These are phyloP conservation scores for Monodelphis domestica DNA, from an alignment of 2,797 vertebrate genomes.

Conservation along the genomic window DNA sequence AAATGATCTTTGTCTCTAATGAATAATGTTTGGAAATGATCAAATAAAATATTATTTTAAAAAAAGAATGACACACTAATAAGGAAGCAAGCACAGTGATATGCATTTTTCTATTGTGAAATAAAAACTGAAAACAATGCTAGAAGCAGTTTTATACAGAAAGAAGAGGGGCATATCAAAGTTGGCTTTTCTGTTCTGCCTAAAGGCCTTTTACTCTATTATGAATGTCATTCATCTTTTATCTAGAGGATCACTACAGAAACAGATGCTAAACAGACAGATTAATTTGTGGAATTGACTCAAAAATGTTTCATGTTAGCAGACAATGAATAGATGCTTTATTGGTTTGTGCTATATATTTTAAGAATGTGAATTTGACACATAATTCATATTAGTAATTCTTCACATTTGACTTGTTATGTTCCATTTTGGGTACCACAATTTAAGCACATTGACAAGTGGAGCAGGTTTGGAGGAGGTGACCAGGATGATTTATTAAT, in stretches of 20 bases:
- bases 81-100: accelerated
- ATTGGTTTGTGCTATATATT: slow-evolving; percentile 30
- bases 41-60: no score
- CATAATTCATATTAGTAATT: slow-evolving; percentile 19
- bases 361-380: slow-evolving; percentile 36
- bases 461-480: background rate
- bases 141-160: background rate
- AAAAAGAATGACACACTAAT: no score
- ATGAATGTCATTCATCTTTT: slow-evolving; percentile 59
- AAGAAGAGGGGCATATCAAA: background rate
- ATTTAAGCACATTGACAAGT: background rate
- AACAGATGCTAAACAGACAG: slow-evolving; percentile 52
- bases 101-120: background rate
- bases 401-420: background rate
- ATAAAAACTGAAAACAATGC: accelerated
- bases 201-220: slow-evolving; percentile 47
- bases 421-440: background rate
- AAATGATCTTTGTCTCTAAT: no score
- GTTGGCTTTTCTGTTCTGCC: slow-evolving; percentile 24
- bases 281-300: slow-evolving; percentile 54
- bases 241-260: slow-evolving; percentile 16
- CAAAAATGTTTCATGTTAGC: slow-evolving; percentile 40
- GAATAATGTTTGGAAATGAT: no score
- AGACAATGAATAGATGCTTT: slow-evolving; percentile 43
- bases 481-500: background rate